These are phyloP conservation scores for Keiferia lycopersicella DNA, from an alignment of 2,888 invertebrate genomes.

Conservation along the genomic window DNA sequence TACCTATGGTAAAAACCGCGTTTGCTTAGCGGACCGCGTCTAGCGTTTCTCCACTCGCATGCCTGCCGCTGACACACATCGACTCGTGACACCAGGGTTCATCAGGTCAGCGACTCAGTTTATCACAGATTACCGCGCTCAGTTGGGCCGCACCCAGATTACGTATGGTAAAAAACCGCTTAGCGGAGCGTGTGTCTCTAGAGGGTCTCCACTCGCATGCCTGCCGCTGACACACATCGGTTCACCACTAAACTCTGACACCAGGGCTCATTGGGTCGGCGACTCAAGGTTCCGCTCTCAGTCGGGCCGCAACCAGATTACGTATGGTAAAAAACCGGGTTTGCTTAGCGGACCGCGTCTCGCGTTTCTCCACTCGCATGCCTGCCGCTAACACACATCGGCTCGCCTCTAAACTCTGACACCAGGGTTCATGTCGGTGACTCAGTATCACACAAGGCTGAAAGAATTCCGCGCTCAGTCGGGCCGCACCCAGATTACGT, in stretches of 20 bases:
- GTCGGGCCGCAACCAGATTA: slow-evolving; percentile 33
- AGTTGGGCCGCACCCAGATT: too few relatives aligned
- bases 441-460: too few relatives aligned
- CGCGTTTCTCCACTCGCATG: slow-evolving; percentile 76
- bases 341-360: slow-evolving; percentile 57
- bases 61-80: slow-evolving; percentile 72
- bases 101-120: too few relatives aligned
- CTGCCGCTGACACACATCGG: too few relatives aligned
- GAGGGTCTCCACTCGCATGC: too few relatives aligned
- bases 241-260: too few relatives aligned
- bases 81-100: too few relatives aligned
- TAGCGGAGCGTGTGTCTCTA: too few relatives aligned
- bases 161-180: too few relatives aligned
- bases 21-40: slow-evolving; percentile 56
- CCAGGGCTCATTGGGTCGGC: too few relatives aligned
- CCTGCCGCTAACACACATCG: slow-evolving; percentile 70
- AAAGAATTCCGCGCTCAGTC: slow-evolving; percentile 31
- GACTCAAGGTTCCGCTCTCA: slow-evolving; percentile 33
- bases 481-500: slow-evolving; percentile 35
- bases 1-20: slow-evolving; percentile 53
- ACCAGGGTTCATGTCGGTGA: too few relatives aligned
- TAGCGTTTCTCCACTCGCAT: slow-evolving; percentile 76
- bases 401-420: slow-evolving; percentile 7
- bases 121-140: slow-evolving; percentile 26
- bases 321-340: slow-evolving; percentile 58